These are phyloP conservation scores for Chondrilla cf. caribensis DNA, from an alignment of 37 sponge, comb jelly and placozoan genomes.

Conservation along the genomic window DNA sequence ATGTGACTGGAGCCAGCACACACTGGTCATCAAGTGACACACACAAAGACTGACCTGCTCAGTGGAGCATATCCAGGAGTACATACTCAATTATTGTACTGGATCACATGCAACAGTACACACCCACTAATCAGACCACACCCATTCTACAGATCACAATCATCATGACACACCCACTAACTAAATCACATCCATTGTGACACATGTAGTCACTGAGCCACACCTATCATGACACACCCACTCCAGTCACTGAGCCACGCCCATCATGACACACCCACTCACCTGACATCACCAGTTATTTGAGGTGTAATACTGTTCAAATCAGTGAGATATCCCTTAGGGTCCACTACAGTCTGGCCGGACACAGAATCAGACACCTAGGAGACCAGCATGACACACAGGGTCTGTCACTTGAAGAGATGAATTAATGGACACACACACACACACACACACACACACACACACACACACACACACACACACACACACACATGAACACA, in stretches of 20 bases:
- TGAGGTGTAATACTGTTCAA: conserved; percentile 94
- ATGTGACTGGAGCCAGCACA: no score
- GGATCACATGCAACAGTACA: not conserved
- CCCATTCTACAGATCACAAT: not conserved
- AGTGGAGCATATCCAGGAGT: not conserved
- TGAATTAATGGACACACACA: not conserved
- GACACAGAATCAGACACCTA: conserved; percentile 97
- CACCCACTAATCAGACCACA: not conserved
- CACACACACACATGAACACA: no score
- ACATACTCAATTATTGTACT: no score
- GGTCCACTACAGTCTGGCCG: conserved; percentile 98
- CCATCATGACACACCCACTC: conserved; percentile 8
- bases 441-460: not conserved
- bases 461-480: no score
- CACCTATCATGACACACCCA: not conserved
- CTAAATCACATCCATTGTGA: not conserved
- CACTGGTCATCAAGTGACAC: no score
- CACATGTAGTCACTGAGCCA: not conserved
- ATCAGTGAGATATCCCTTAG: conserved; percentile 97
- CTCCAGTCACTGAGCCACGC: conserved; percentile 11
- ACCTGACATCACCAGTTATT: conserved; percentile 84
- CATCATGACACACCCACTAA: not conserved
- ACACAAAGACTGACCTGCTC: no score
- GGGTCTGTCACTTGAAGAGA: no score
- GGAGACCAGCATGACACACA: no score